Percentiles rank a stretch among this genome's conserved stretches.
phyloP scores from a whole-genome alignment of 2,797 vertebrate species.

The Catharus ustulatus region DNA sequence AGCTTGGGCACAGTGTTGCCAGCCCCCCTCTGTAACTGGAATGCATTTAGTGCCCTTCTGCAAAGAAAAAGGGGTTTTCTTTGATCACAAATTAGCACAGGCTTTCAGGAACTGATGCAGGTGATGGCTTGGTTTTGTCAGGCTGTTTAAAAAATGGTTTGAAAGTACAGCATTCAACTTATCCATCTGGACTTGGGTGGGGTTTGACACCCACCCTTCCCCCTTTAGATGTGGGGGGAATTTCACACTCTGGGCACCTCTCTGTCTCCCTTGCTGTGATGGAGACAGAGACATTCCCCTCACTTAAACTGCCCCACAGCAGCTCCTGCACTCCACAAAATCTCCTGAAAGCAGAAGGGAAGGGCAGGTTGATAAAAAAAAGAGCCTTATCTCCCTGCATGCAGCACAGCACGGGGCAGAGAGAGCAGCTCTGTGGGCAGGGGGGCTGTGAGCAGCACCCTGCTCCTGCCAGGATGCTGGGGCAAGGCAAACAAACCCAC shows the following conservation, averaged over 20 bases:
- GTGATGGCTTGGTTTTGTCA: conserved; percentile 51
- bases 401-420: neutral
- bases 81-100: conserved; percentile 51
- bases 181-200: conserved; percentile 31
- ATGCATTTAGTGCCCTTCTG: conserved; percentile 46
- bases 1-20: conserved; percentile 39
- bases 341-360: neutral
- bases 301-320: neutral
- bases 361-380: neutral
- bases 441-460: neutral
- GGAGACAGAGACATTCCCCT: neutral
- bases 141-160: conserved; percentile 13
- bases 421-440: too few species aligned
- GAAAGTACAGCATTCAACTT: conserved; percentile 44
- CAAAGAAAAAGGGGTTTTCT: conserved; percentile 42
- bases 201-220: neutral
- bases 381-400: neutral
- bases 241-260: neutral
- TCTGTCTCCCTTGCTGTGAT: fast-evolving
- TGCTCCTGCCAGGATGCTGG: neutral
- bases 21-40: conserved; percentile 14
- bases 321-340: neutral
- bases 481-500: neutral
- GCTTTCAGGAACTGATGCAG: conserved; percentile 44
- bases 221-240: neutral